Conservation (phyloP, 2,797 vertebrate genomes). For the Tokudaia tokunoshimensis region DNA sequence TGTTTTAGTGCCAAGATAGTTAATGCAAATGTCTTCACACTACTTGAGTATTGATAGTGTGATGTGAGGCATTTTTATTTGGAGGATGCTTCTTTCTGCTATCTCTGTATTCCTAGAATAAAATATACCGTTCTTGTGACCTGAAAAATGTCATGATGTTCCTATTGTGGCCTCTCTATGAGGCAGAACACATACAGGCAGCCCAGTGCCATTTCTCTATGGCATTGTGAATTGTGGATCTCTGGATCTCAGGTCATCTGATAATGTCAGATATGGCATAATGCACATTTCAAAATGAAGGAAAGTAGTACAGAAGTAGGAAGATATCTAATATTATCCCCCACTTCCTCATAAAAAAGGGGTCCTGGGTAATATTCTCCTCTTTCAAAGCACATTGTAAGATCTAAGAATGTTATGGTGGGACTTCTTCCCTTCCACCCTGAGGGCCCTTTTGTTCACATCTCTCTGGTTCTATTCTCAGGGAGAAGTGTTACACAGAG, state of each 20-base stretch:
- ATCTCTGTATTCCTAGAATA: conserved; percentile 20
- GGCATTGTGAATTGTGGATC: not conserved
- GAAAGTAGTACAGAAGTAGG: not conserved
- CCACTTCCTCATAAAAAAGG: not conserved
- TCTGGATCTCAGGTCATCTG: not conserved
- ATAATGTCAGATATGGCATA: not conserved
- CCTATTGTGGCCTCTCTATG: not conserved
- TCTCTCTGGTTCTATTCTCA: not conserved
- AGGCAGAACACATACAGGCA: not conserved
- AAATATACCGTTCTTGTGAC: not conserved
- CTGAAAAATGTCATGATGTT: not conserved
- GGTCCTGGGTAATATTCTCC: not conserved
- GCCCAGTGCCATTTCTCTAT: not conserved
- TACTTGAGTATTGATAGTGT: conserved; percentile 31
- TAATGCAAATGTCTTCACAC: not conserved
- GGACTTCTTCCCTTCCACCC: not conserved
- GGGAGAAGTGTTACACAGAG: not conserved
- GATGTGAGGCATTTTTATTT: not conserved
- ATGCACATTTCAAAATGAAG: not conserved
- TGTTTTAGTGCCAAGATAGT: not conserved
- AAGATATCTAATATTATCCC: not conserved
- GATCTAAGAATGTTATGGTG: not conserved
- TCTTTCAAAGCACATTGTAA: not conserved
- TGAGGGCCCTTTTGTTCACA: not conserved
- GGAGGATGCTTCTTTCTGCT: not conserved